These are phyloP conservation scores for Oxyura jamaicensis DNA, from an alignment of 2,113 vertebrate genomes.

Conservation along the genomic window DNA sequence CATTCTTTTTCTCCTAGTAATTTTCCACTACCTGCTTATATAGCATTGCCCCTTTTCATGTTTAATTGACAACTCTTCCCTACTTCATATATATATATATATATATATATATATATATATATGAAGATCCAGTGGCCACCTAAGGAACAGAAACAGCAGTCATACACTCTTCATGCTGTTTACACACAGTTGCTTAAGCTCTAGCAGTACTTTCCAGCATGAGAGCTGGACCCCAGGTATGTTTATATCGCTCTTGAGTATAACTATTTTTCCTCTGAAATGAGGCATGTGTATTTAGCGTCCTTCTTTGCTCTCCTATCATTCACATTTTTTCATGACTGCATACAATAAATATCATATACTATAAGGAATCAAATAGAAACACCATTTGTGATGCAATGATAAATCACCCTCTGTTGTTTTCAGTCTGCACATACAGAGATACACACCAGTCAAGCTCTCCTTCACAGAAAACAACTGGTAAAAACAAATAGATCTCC, in stretches of 20 bases:
- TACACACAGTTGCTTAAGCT: background rate
- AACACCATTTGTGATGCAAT: background rate
- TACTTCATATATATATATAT: background rate
- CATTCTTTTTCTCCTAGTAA: background rate
- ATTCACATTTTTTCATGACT: background rate
- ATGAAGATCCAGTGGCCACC: background rate
- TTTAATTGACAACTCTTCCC: background rate
- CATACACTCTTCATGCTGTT: background rate
- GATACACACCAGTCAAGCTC: background rate
- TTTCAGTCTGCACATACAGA: background rate
- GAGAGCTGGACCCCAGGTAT: background rate
- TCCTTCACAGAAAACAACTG: background rate
- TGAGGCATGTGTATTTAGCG: background rate
- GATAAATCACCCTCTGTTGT: background rate
- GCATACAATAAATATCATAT: background rate
- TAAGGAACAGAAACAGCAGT: background rate
- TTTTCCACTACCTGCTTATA: background rate
- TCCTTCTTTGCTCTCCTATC: background rate
- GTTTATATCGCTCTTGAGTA: background rate
- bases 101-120: background rate
- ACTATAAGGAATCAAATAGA: background rate
- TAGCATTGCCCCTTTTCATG: background rate
- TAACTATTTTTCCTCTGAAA: background rate
- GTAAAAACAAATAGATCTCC: slow-evolving; percentile 28
- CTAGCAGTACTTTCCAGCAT: background rate